phyloP scores from a whole-genome alignment of 2,797 vertebrate species.

The Chloroceryle inda region DNA sequence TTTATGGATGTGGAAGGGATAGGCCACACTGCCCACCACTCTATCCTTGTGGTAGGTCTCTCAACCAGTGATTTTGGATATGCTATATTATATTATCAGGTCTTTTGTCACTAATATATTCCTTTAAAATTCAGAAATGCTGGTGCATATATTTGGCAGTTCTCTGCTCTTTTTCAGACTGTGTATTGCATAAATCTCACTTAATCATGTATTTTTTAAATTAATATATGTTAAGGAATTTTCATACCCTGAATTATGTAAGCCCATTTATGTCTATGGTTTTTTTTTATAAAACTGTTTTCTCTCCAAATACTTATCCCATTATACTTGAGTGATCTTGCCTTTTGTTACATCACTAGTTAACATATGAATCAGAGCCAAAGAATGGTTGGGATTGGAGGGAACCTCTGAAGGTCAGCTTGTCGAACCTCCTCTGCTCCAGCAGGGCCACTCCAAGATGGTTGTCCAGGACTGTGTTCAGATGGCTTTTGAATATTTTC shows the following conservation, averaged over 20 bases:
- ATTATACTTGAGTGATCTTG: background rate
- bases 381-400: background rate
- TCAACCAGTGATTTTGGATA: background rate
- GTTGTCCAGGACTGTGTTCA: background rate
- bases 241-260: background rate
- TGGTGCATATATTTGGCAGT: background rate
- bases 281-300: background rate
- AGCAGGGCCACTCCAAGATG: rapidly evolving
- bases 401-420: background rate
- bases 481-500: background rate
- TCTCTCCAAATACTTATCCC: background rate
- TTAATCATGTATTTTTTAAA: background rate
- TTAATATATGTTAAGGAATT: background rate
- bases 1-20: background rate
- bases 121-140: background rate
- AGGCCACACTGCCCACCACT: background rate
- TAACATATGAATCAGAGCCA: background rate
- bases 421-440: background rate
- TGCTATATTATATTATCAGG: too few species aligned
- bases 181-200: background rate
- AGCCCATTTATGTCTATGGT: background rate
- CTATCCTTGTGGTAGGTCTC: background rate
- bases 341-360: background rate
- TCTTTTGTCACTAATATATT: background rate
- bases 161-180: background rate